Base-by-base conservation (phyloP, 2,113 vertebrate species). In the Dicrurus megarhynchus region DNA sequence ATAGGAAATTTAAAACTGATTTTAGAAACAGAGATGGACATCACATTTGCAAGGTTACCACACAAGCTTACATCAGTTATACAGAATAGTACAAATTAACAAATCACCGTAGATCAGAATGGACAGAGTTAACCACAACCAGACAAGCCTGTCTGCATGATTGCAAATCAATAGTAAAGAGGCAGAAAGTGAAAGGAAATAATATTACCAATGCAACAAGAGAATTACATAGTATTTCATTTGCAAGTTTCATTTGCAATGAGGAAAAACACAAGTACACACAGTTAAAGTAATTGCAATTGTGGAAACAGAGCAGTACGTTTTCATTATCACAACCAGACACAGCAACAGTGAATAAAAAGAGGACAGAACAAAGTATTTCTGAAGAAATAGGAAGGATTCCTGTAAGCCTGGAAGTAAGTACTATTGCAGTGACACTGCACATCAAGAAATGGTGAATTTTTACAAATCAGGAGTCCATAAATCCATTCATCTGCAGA, bases 401-500 rank as follows among this genome's bases (percentile, higher is more conserved):
- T 93, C 33, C 16, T 52, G 4, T 11, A 56, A 77, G 22, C 18
- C 37, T 81, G 18, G 57, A 85, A 83, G 10, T 13, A 65, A 81
- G 13, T 73, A 49, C 41, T 91, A 37, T 5, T 83, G 23, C 76
- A 83, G 30, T 56, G 21, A 74, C 17, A 59, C 4, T 32, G 6
- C 26, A 57, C 9, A 37, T 70, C n/a, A 92, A 74, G 39, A 84
- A 93, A 60, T 47, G 71, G 84, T 35, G 9, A 33, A 4, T 37
- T 89, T 76, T 82, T 70, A 88, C 46, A 70, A 83, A 84, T 81
- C 33, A 47, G 16, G 49, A 92, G 35, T 85, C 63, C 30, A 82
- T 33, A 76, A 60, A 94, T 63, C 59, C 63, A 80, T 57, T 69
- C 53, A 85, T 33, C 30, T 91, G 33, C 47, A 77, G 56, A 92